phyloP scores from a whole-genome alignment of 2,113 vertebrate species.

The Tympanuchus pallidicinctus region DNA sequence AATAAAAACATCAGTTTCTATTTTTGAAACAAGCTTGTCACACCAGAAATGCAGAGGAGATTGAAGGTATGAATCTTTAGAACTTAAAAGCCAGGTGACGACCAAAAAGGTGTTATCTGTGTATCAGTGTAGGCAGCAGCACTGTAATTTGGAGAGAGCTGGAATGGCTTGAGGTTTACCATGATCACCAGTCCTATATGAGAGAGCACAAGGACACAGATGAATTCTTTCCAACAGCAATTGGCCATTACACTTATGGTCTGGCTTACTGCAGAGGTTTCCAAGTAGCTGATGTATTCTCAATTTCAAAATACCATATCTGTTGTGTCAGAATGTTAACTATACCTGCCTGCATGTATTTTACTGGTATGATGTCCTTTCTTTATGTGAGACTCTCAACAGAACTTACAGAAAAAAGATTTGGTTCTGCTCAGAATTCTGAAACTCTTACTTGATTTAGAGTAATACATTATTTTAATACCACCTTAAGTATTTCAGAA shows the following conservation, averaged over 20 bases:
- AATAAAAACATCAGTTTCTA: rapidly evolving
- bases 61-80: background rate
- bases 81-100: background rate
- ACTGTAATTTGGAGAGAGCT: background rate
- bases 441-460: background rate
- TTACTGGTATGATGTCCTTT: background rate
- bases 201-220: background rate
- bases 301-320: background rate
- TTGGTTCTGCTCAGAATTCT: background rate
- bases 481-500: background rate
- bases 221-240: background rate
- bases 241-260: background rate
- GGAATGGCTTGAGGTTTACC: background rate
- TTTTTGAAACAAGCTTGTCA: background rate
- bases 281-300: background rate
- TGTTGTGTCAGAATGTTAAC: rapidly evolving
- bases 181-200: background rate
- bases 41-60: background rate
- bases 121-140: background rate
- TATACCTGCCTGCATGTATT: background rate
- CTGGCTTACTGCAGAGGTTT: background rate
- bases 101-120: background rate
- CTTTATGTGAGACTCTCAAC: background rate
- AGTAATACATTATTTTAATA: background rate
- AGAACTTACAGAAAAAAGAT: background rate